Conservation (phyloP, 1,140 invertebrate species). For the Octopus sinensis region DNA sequence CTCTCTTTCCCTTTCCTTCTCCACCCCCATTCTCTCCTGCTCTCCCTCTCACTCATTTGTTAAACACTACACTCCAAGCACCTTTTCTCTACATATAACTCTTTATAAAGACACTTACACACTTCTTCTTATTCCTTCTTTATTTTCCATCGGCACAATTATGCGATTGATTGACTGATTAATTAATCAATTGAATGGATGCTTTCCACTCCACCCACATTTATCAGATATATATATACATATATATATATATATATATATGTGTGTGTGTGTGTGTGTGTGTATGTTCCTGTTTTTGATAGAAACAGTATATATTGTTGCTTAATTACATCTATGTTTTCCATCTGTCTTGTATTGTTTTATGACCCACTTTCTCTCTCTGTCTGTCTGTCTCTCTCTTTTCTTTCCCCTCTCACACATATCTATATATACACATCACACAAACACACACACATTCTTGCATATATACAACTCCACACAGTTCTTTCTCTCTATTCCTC, state of each 20-base stretch:
- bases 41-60: neutral
- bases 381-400: neutral
- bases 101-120: neutral
- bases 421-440: neutral
- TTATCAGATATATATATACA: no score
- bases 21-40: no score
- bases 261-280: no score
- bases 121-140: neutral
- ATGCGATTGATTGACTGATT: no score
- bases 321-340: no score
- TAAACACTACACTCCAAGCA: neutral
- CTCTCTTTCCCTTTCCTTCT: neutral
- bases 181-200: no score
- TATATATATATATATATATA: no score
- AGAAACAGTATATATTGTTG: no score
- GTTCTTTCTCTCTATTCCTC: neutral
- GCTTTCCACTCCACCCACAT: no score
- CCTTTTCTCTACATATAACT: neutral
- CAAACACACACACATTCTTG: neutral
- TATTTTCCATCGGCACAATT: neutral
- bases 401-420: neutral
- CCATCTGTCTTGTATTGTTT: neutral
- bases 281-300: no score
- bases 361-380: neutral
- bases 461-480: neutral